Evolutionary conservation across 2,797 vertebrate genomes (phyloP).

Genomic region (Tangara arthus): DNA sequence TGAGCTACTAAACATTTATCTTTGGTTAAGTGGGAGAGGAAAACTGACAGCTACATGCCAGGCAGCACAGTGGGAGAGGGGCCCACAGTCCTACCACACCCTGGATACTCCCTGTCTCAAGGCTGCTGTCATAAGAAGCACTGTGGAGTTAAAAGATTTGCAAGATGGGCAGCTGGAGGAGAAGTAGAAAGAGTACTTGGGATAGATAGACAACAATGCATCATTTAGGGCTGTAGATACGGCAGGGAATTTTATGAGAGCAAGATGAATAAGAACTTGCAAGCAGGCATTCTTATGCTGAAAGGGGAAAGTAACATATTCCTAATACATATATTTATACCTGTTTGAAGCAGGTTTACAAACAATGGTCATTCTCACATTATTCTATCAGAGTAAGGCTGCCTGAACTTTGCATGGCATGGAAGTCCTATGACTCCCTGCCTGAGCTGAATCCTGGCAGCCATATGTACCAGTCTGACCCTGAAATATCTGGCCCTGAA

Average conservation of each 20-base stretch:
- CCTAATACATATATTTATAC: background rate
- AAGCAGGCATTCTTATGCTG: background rate
- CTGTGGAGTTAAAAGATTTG: background rate
- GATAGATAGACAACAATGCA: background rate
- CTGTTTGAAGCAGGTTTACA: background rate
- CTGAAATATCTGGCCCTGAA: background rate
- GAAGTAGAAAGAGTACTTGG: background rate
- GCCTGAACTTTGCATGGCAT: background rate
- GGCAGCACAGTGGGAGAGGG: background rate
- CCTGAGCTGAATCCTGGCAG: background rate
- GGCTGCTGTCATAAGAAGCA: background rate
- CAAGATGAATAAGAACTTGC: background rate
- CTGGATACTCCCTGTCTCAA: background rate
- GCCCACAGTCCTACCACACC: accelerated
- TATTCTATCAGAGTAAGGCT: background rate
- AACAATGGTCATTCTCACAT: background rate
- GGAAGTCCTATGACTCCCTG: background rate
- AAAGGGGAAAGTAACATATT: background rate
- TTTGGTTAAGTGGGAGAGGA: background rate
- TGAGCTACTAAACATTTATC: background rate
- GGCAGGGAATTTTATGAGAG: background rate
- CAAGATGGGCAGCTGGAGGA: background rate
- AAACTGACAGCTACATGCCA: accelerated
- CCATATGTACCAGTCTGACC: background rate
- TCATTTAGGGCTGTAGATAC: background rate